Evolutionary conservation across 2,113 vertebrate genomes (phyloP).

Genomic region (Epinephelus cyanopodus): DNA sequence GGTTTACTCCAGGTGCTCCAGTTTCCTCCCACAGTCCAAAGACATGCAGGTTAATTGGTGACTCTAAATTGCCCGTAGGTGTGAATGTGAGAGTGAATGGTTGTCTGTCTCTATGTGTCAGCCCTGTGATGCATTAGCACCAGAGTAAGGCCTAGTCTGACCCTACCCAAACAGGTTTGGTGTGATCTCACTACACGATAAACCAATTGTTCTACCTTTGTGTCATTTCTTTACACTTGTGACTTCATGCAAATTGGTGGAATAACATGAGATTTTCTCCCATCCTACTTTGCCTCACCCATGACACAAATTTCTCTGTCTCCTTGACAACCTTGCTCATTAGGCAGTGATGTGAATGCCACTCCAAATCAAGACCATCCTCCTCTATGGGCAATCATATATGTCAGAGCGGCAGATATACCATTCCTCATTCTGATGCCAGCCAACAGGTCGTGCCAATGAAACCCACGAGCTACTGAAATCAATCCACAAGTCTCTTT

Average conservation of each 20-base stretch:
- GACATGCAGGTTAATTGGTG: too few species aligned
- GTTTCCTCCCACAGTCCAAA: too few species aligned
- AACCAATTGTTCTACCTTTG: background rate
- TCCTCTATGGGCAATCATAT: conserved; percentile 32
- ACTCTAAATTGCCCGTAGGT: too few species aligned
- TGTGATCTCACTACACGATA: background rate
- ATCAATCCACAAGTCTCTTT: background rate
- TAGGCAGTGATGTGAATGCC: conserved; percentile 63
- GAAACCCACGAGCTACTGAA: conserved; percentile 15
- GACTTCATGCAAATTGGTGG: background rate
- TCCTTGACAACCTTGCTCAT: conserved; percentile 64
- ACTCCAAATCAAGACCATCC: conserved; percentile 56
- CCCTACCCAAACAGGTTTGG: background rate
- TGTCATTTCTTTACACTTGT: conserved; percentile 1
- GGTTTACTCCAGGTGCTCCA: too few species aligned
- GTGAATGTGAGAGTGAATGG: too few species aligned
- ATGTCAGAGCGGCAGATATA: conserved; percentile 40
- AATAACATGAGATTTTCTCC: background rate
- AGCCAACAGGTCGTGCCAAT: background rate
- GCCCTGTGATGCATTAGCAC: too few species aligned
- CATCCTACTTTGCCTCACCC: conserved; percentile 32
- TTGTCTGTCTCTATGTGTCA: too few species aligned
- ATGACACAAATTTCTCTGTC: conserved; percentile 43
- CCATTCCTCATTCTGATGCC: conserved; percentile 25
- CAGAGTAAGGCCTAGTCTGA: too few species aligned